These are phyloP conservation scores for Drosophila paramelanica DNA, from an alignment of 2,888 invertebrate genomes.

Conservation along the genomic window DNA sequence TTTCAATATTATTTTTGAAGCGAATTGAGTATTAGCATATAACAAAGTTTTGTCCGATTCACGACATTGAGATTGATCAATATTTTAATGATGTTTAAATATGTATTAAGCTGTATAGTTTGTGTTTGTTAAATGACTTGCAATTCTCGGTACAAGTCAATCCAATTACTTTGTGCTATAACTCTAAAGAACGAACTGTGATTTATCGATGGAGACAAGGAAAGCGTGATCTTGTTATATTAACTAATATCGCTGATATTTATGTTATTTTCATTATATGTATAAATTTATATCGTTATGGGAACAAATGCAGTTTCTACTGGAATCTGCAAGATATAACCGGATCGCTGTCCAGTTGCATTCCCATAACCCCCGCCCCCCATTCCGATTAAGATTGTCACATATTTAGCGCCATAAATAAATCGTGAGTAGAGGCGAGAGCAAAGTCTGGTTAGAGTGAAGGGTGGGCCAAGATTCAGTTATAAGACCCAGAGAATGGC, in stretches of 20 bases:
- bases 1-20: no score
- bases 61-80: no score
- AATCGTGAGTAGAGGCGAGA: constrained; percentile 11
- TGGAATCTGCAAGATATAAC: constrained; percentile 34
- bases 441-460: constrained; percentile 24
- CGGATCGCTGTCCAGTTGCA: constrained; percentile 24
- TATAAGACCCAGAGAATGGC: constrained; percentile 19
- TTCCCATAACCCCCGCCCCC: no score
- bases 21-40: constrained; percentile 1
- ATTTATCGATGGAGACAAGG: constrained; percentile 32
- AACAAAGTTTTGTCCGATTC: not conserved
- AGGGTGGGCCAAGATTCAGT: constrained; percentile 35
- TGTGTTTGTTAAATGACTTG: not conserved
- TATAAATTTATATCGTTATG: not conserved
- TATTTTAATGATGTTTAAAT: not conserved
- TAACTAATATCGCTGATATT: constrained; percentile 1
- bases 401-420: constrained; percentile 4
- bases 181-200: constrained; percentile 28
- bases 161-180: constrained; percentile 10
- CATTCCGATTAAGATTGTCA: constrained; percentile 3
- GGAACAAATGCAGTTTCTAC: constrained; percentile 1
- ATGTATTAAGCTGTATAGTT: not conserved
- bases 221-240: constrained; percentile 34
- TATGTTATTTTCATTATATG: no score
- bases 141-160: constrained; percentile 1